Evolutionary conservation across 2,113 vertebrate genomes (phyloP), one percentile per base, ranked within the genome.

Genomic region (Ptyas mucosa): DNA sequence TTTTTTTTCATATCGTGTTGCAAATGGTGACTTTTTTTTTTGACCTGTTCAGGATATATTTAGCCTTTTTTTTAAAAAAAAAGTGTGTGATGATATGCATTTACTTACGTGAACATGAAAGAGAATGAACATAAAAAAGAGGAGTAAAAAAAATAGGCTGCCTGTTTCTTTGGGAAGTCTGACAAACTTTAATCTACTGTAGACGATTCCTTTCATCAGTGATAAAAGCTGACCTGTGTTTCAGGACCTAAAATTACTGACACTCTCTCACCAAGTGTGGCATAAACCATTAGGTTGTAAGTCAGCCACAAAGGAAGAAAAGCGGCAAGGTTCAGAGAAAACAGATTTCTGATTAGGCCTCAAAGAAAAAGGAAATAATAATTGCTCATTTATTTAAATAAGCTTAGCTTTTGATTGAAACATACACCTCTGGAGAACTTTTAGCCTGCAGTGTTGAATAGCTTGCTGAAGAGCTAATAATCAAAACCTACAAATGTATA

Each of bases 341-440:
- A 95, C 89, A 93, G 53, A 24, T 94, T 94, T 95, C 89, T 92
- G 94, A 89, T 94, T 57, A 92, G 11, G 6, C 23, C 3, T 96
- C 95, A 39, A 93, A 91, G 88, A 94, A 92, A 92, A 91, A 54
- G 87, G 94, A 94, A 95, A 92, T 90, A 92, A 3, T 1, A 89
- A 87, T 75, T 94, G 12, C 90, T 94, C 89, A 87, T 94, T 94
- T 95, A 93, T 96, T 95, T 87, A 95, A 96, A 64, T 54, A 95
- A 89, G 26, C 88, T 95, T 96, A 95, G 89, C 8, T 95, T 95
- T 95, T 94, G 88, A 89, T 93, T 94, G 95, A 95, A 96, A 92
- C 2, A 43, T 94, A 91, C 91, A 86, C 58, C 94, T 69, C 51
- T 94, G 87, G 91, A 95, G 87, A 90, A 54, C 57, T 81, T 96